phyloP scores from a whole-genome alignment of 1,140 invertebrate species.

The Armadillidium nasatum region DNA sequence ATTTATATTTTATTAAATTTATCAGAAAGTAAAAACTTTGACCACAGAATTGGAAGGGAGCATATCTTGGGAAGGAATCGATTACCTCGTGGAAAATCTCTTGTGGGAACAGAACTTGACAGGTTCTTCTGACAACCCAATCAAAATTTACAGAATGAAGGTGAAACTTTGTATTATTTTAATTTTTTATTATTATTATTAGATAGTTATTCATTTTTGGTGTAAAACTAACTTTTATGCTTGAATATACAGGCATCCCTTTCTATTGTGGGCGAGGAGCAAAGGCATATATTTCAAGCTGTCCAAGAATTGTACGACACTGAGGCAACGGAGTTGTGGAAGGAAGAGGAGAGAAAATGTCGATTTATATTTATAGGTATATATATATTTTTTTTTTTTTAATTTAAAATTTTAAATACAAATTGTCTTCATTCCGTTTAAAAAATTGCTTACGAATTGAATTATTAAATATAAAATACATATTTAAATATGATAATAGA shows the following conservation, averaged over 20 bases:
- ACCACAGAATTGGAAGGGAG: constrained; percentile 39
- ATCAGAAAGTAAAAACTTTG: constrained; percentile 38
- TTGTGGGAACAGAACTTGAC: constrained; percentile 38
- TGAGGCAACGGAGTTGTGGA: constrained; percentile 32
- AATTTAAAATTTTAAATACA: no score
- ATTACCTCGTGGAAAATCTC: constrained; percentile 34
- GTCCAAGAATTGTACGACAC: constrained; percentile 43
- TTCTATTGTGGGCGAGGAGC: constrained; percentile 32
- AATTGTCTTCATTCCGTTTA: no score
- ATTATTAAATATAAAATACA: no score
- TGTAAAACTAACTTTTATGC: no score
- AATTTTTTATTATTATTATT: not conserved
- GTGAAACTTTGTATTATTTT: not conserved
- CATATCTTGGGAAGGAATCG: constrained; percentile 30
- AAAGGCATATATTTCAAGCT: constrained; percentile 35
- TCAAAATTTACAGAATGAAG: constrained; percentile 43
- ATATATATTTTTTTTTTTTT: no score
- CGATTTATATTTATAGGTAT: constrained; percentile 41
- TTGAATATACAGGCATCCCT: constrained; percentile 28
- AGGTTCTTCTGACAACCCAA: constrained; percentile 18
- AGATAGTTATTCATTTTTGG: no score
- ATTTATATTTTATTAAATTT: no score
- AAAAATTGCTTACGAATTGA: no score
- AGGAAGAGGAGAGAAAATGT: constrained; percentile 24
- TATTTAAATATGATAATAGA: no score